Percentiles rank a stretch among this genome's conserved stretches.
Conservation (phyloP, 2,113 vertebrate genomes). For the Antechinus stuartii region DNA sequence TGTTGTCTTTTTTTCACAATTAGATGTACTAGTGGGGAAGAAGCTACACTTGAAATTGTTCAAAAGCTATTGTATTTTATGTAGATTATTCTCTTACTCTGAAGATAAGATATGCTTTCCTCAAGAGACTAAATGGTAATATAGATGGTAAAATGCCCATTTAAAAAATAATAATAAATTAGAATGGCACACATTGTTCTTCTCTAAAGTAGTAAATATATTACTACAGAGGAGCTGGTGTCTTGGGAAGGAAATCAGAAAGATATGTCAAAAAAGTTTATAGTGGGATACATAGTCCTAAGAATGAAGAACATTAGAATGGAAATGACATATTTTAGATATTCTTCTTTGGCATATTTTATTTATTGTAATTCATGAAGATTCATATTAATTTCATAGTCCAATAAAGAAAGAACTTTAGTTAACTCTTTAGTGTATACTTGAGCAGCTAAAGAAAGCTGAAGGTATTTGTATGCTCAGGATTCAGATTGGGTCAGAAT, state of each 20-base stretch:
- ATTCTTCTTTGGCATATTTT: conserved; percentile 31
- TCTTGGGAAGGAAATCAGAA: background rate
- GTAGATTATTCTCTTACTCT: background rate
- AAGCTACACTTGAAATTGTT: background rate
- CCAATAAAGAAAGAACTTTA: conserved; percentile 23
- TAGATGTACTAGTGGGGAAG: background rate
- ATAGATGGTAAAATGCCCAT: background rate
- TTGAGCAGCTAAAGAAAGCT: conserved; percentile 43
- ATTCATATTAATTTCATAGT: conserved; percentile 50
- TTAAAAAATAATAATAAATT: background rate
- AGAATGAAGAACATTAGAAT: conserved; percentile 6
- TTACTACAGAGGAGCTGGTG: background rate
- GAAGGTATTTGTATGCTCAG: background rate
- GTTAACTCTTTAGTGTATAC: conserved; percentile 51
- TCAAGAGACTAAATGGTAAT: background rate
- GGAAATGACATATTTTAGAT: conserved; percentile 31
- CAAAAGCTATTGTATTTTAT: background rate
- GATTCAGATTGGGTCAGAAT: conserved; percentile 23
- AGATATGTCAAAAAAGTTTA: background rate
- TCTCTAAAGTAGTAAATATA: background rate
- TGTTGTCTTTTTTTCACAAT: background rate
- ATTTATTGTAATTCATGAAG: conserved; percentile 24
- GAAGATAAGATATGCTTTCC: background rate
- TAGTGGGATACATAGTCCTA: background rate
- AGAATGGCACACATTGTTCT: background rate